Base-by-base conservation (phyloP, 2,113 vertebrate species). In the Anarrhichthys ocellatus region DNA sequence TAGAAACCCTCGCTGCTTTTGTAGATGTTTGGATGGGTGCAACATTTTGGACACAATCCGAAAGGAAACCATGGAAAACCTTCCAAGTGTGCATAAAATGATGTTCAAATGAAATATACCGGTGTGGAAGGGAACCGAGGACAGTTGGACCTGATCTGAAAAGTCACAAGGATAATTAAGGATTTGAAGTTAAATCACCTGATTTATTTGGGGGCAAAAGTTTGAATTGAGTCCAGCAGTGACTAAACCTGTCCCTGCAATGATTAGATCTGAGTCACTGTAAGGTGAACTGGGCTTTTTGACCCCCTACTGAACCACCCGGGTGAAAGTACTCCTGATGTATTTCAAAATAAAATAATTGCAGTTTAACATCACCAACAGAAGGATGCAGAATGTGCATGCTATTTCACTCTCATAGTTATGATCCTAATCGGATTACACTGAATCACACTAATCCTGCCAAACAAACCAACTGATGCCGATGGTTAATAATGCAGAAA, bases 401-500 rank as follows among this genome's bases (percentile, higher is more conserved):
- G 18, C 17, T 40, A 18, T 63, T 69, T 75, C 72, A 67, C 17
- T 66, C 50, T 14, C 44, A 68, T 62, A 67, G 22, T 40, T 67
- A 32, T 69, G 34, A 63, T 54, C 38, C 27, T 15, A 65, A n/a
- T 34, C 34, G 24, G 69, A 73, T 82, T 50, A 82, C 29, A 70
- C 5, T 58, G 52, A 71, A 79, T 24, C 29, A 42, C 15, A 34
- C 50, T 59, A 79, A 79, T 82, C 65, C 50, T 42, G 4, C 42
- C 18, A 54, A 75, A 71, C 48, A 69, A 29, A 52, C 70, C 65
- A 63, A 48, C 34, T 67, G n/a, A 73, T 64, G 24, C n/a, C 17
- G 4, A 59, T 66, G 54, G 63, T 61, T 83, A 72, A 67, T 83
- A 67, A 80, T 52, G 59, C 80, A 76, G 67, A 70, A 52, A 75